A percentile compares a stretch with the other conserved stretches of the same genome.
Evolutionary conservation across 2,797 vertebrate species (phyloP).

Genomic region (Enteromius fasciolatus): DNA sequence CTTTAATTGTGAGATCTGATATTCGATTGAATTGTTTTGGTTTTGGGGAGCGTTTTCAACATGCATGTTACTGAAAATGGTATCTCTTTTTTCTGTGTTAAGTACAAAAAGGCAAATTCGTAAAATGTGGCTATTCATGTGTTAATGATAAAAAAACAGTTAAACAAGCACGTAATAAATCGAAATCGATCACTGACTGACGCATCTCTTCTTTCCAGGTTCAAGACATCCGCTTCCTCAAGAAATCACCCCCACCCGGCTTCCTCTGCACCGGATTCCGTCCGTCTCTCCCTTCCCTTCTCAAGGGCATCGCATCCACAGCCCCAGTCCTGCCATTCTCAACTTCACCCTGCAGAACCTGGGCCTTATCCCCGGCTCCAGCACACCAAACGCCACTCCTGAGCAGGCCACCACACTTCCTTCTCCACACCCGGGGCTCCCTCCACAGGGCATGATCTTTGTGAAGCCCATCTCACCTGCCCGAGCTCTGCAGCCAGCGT

Average conservation of each 20-base stretch:
- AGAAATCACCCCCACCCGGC: slow-evolving; percentile 76
- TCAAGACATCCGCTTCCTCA: slow-evolving; percentile 67
- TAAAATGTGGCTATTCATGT: neutral
- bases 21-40: neutral
- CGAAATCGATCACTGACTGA: neutral
- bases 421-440: slow-evolving; percentile 66
- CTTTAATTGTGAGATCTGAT: neutral
- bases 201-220: slow-evolving; percentile 59
- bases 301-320: slow-evolving; percentile 72
- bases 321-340: slow-evolving; percentile 85
- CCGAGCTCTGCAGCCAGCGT: slow-evolving; percentile 51
- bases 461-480: slow-evolving; percentile 74
- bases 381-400: slow-evolving; percentile 64
- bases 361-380: slow-evolving; percentile 80
- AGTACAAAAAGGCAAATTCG: neutral
- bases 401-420: slow-evolving; percentile 63
- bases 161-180: neutral
- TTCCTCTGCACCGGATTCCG: slow-evolving; percentile 71
- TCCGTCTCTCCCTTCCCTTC: slow-evolving; percentile 73
- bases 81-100: too few species aligned
- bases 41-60: neutral
- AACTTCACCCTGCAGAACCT: slow-evolving; percentile 93
- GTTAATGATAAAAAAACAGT: neutral
- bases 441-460: slow-evolving; percentile 80
- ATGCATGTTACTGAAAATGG: too few species aligned